Conservation (phyloP, 2,888 invertebrate genomes). For the Pantelozetes paolii region DNA sequence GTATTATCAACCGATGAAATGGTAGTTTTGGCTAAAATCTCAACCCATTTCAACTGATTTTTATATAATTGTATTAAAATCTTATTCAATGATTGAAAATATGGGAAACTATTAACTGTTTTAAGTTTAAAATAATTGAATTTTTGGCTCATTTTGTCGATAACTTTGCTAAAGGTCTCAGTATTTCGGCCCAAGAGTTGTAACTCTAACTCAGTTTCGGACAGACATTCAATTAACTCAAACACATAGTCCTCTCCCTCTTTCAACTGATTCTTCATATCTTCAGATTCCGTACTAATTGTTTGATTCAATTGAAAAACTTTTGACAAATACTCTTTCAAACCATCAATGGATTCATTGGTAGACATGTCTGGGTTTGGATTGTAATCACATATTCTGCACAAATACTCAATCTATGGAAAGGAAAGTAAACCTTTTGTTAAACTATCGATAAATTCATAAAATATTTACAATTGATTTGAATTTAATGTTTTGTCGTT, state of each 20-base stretch:
- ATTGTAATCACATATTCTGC: not conserved
- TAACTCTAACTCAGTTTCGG: not conserved
- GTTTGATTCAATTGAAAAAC: not conserved
- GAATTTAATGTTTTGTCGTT: not conserved
- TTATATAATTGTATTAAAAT: not conserved
- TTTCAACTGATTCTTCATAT: not conserved
- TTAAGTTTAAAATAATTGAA: not conserved
- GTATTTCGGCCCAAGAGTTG: not conserved
- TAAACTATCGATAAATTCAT: not conserved
- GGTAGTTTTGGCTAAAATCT: not conserved
- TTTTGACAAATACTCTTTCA: not conserved
- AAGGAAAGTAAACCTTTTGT: not conserved
- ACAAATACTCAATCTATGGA: not conserved
- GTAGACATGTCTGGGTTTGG: not conserved
- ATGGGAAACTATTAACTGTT: too few species aligned
- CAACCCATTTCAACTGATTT: conserved; percentile 5
- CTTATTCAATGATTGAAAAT: not conserved
- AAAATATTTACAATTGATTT: not conserved
- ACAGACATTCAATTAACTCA: not conserved
- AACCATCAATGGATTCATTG: not conserved
- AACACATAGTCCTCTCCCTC: not conserved
- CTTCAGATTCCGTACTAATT: not conserved
- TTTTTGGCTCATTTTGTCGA: not conserved
- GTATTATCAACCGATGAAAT: not conserved
- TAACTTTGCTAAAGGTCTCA: not conserved